Percentiles rank a stretch among this genome's conserved stretches.
Evolutionary conservation across 2,113 vertebrate genomes (phyloP).

Genomic region (Micromys minutus): DNA sequence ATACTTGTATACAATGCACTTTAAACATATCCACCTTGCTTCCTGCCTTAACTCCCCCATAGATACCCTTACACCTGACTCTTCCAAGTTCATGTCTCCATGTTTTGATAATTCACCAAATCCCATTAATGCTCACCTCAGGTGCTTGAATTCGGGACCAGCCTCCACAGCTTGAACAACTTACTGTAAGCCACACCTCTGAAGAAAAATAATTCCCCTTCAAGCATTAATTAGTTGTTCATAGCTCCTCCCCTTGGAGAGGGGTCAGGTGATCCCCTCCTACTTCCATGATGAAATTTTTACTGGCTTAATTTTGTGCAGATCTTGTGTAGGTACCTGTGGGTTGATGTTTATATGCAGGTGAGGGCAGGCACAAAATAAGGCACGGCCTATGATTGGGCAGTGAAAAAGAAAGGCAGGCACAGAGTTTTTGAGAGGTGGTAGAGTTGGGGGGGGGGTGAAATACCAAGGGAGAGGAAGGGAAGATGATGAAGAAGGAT

Average conservation of each 20-base stretch:
- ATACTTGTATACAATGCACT: no score
- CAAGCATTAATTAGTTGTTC: neutral
- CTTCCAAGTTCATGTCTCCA: neutral
- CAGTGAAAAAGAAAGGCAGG: no score
- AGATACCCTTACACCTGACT: neutral
- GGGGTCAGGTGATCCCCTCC: no score
- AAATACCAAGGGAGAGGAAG: no score
- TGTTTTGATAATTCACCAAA: neutral
- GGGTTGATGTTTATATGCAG: no score
- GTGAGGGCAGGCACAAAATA: no score
- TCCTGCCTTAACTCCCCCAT: neutral
- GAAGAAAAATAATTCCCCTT: neutral
- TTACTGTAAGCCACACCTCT: neutral
- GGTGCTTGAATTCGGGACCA: no score
- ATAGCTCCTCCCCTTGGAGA: neutral
- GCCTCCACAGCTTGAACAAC: neutral
- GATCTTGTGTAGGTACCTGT: neutral
- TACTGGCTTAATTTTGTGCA: neutral
- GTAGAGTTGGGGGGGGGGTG: no score
- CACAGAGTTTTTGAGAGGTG: no score
- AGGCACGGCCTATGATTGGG: no score
- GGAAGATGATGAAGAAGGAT: no score
- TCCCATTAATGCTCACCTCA: neutral
- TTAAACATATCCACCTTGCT: neutral
- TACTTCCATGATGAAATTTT: neutral